Conservation (phyloP, 2,888 invertebrate genomes). For the Ennomos erosarius region DNA sequence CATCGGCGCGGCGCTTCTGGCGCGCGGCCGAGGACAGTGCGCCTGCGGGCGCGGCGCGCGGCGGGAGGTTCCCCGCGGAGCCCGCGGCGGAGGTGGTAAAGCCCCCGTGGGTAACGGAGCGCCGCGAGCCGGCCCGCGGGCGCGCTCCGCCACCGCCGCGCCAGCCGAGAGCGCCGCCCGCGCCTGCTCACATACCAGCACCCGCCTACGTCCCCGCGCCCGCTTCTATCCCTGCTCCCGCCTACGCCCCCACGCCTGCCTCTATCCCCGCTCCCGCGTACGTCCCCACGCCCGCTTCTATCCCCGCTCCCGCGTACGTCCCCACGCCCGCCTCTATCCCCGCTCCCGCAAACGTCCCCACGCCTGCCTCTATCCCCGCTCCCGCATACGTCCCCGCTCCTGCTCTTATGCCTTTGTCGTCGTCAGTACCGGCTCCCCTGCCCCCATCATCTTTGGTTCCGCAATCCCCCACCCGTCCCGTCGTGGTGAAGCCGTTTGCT, state of each 20-base stretch:
- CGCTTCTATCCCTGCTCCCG: conserved; percentile 9
- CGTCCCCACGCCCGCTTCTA: conserved; percentile 7
- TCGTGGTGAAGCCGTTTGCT: conserved; percentile 73
- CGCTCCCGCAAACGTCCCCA: conserved; percentile 9
- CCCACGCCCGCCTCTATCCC: conserved; percentile 25
- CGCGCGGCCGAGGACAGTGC: conserved; percentile 85
- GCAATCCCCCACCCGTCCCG: conserved; percentile 63
- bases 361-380: conserved; percentile 12
- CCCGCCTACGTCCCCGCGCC: conserved; percentile 11
- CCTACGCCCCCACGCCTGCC: conserved; percentile 17
- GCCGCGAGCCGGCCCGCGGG: conserved; percentile 55
- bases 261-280: conserved; percentile 21
- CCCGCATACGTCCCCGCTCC: conserved; percentile 15
- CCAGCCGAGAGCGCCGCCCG: conserved; percentile 22
- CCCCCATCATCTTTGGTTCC: conserved; percentile 47
- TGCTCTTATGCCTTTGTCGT: conserved; percentile 20
- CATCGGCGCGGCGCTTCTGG: conserved; percentile 87
- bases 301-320: conserved; percentile 7
- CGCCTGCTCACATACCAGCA: conserved; percentile 27
- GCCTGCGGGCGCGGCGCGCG: conserved; percentile 49
- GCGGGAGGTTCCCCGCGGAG: conserved; percentile 58
- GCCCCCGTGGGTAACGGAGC: conserved; percentile 75
- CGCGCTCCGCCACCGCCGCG: conserved; percentile 41
- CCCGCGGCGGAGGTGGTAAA: conserved; percentile 67
- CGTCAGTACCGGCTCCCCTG: conserved; percentile 37